phyloP scores from a whole-genome alignment of 2,797 vertebrate species.

The Phalloptychus januarius region DNA sequence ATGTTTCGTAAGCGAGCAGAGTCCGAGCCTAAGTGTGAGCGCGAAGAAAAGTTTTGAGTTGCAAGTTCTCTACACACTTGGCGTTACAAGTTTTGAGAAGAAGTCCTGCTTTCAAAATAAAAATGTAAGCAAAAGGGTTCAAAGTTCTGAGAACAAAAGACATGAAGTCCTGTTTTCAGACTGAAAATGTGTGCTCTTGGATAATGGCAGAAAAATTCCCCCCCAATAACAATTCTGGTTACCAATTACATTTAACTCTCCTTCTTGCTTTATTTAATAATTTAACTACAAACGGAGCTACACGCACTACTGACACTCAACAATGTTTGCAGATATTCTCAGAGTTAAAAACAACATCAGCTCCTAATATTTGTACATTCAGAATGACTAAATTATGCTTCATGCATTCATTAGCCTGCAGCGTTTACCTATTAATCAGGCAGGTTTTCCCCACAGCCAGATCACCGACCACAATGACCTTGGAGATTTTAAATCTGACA shows the following conservation, averaged over 20 bases:
- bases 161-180: too few species aligned
- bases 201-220: too few species aligned
- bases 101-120: too few species aligned
- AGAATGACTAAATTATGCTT: neutral
- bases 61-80: too few species aligned
- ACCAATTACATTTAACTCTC: neutral
- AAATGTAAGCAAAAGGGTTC: too few species aligned
- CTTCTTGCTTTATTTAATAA: neutral
- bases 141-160: too few species aligned
- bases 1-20: too few species aligned
- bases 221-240: neutral
- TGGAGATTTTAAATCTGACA: slow-evolving; percentile 95
- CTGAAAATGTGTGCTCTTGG: too few species aligned
- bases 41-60: too few species aligned
- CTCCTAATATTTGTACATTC: too few species aligned
- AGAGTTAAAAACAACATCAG: neutral
- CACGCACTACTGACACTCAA: neutral
- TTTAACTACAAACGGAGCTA: neutral
- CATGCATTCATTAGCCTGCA: neutral
- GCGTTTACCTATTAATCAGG: slow-evolving; percentile 91
- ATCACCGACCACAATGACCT: slow-evolving; percentile 96
- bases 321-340: neutral
- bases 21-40: too few species aligned
- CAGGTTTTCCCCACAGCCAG: slow-evolving; percentile 97
- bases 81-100: too few species aligned